phyloP scores from a whole-genome alignment of 2,113 vertebrate species.

The Calypte anna region DNA sequence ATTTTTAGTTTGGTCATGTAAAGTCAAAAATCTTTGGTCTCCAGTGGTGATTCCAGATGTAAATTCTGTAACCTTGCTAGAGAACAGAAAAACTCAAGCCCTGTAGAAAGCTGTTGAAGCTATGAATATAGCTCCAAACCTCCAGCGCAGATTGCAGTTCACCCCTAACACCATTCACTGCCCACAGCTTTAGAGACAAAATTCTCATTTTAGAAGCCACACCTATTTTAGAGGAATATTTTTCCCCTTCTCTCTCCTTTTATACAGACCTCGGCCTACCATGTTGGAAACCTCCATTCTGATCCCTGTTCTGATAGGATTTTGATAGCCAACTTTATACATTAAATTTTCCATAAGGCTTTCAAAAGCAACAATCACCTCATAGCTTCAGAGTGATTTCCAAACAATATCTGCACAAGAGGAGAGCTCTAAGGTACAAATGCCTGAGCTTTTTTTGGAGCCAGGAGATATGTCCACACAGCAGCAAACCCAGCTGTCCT shows the following conservation, averaged over 20 bases:
- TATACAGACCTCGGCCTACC: neutral
- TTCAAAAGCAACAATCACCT: neutral
- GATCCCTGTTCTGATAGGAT: neutral
- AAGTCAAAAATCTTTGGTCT: neutral
- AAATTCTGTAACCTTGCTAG: neutral
- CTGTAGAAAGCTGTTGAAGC: neutral
- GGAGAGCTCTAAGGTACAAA: neutral
- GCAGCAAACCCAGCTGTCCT: neutral
- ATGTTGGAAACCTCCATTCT: neutral
- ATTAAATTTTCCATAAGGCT: neutral
- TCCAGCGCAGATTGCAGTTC: neutral
- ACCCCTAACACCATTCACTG: neutral
- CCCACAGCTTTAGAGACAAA: neutral
- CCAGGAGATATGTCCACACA: neutral
- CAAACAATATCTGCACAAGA: neutral
- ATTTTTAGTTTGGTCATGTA: neutral
- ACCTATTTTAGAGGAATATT: neutral
- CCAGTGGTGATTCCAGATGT: neutral
- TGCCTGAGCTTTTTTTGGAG: neutral
- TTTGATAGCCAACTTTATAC: neutral
- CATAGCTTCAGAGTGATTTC: neutral
- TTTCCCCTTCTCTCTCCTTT: neutral
- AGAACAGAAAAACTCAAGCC: neutral
- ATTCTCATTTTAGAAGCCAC: neutral
- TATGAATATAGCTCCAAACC: neutral